These are phyloP conservation scores for Plecturocebus donacophilus DNA, from an alignment of 2,113 vertebrate genomes.

Conservation along the genomic window DNA sequence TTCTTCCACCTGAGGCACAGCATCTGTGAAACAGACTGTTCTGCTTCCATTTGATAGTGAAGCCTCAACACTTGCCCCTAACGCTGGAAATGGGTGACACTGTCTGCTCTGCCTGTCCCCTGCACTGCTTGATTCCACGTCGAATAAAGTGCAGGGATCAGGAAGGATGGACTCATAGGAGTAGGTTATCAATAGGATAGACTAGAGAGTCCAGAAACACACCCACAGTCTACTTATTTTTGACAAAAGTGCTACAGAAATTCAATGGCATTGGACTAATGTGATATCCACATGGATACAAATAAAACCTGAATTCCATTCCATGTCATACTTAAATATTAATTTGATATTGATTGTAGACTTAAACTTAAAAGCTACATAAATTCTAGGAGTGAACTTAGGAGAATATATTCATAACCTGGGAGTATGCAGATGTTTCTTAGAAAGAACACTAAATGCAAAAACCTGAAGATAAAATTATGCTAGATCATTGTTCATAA, in stretches of 20 bases:
- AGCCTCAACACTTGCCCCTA: accelerated
- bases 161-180: background rate
- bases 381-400: background rate
- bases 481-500: background rate
- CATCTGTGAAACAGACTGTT: accelerated
- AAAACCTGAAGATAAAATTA: background rate
- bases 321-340: background rate
- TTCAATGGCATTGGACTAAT: background rate
- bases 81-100: accelerated
- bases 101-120: accelerated
- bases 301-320: background rate
- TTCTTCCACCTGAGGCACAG: accelerated
- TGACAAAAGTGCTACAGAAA: background rate
- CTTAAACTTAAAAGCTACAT: background rate
- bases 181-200: accelerated
- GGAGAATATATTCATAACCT: background rate
- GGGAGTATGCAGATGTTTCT: background rate
- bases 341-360: background rate
- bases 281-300: background rate
- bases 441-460: background rate
- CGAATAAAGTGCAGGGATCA: accelerated
- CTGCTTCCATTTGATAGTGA: too few species aligned
- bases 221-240: background rate
- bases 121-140: accelerated
- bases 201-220: background rate